phyloP scores from a whole-genome alignment of 2,888 invertebrate species.

The Leptinotarsa peninsularis region DNA sequence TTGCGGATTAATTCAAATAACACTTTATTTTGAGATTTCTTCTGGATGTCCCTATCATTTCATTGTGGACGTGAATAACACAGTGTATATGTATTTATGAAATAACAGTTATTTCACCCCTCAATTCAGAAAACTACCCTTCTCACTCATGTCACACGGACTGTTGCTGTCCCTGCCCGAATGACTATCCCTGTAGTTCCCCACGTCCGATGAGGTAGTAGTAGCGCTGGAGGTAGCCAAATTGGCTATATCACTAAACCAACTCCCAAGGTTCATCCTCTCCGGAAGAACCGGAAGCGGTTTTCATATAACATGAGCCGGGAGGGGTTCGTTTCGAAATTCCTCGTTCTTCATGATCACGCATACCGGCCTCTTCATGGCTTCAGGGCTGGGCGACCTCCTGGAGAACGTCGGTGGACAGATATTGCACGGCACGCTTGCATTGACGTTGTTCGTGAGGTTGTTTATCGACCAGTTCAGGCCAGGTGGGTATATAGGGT shows the following conservation, averaged over 20 bases:
- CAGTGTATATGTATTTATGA: neutral
- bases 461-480: constrained; percentile 62
- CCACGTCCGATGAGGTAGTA: constrained; percentile 48
- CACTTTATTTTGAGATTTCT: neutral
- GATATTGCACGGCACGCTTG: constrained; percentile 59
- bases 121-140: constrained; percentile 42
- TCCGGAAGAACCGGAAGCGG: constrained; percentile 86
- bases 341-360: constrained; percentile 74
- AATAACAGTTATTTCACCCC: neutral
- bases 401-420: constrained; percentile 64
- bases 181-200: constrained; percentile 52
- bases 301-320: constrained; percentile 84
- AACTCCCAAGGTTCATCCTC: constrained; percentile 71
- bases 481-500: constrained; percentile 69
- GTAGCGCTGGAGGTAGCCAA: constrained; percentile 61
- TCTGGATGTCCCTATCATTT: neutral
- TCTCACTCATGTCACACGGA: constrained; percentile 57
- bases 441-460: constrained; percentile 50
- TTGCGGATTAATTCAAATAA: too few species aligned
- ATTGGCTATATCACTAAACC: constrained; percentile 65
- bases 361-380: constrained; percentile 71
- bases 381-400: constrained; percentile 62
- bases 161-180: constrained; percentile 60
- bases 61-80: neutral
- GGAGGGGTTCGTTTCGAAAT: constrained; percentile 68